Conservation (phyloP, 2,888 invertebrate genomes). For the Hipparchia semele region DNA sequence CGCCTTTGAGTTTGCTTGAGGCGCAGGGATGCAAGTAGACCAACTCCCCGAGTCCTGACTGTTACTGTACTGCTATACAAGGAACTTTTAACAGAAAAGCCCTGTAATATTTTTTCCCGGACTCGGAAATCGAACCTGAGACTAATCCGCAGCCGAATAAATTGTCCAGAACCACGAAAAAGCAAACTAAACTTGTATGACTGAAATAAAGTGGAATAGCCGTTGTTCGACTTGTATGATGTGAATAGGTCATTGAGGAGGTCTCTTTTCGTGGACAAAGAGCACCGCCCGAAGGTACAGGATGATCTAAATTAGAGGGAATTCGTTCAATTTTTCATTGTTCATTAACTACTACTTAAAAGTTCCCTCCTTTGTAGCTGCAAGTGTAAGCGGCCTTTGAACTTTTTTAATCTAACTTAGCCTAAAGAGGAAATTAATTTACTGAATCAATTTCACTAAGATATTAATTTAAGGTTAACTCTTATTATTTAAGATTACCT, state of each 20-base stretch:
- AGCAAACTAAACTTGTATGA: no score
- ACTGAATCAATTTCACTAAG: constrained; percentile 16
- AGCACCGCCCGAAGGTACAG: background rate
- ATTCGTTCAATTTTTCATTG: constrained; percentile 17
- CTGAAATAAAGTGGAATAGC: no score
- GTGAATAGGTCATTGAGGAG: background rate
- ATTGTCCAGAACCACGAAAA: no score
- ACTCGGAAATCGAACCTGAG: no score
- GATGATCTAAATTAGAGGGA: constrained; percentile 8
- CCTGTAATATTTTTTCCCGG: no score
- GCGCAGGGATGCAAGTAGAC: no score
- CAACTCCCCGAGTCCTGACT: no score
- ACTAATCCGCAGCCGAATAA: no score
- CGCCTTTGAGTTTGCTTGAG: no score
- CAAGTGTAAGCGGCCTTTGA: constrained; percentile 17
- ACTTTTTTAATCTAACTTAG: constrained; percentile 27
- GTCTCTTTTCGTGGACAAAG: background rate
- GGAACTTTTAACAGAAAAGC: no score
- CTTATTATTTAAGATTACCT: background rate
- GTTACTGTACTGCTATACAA: no score
- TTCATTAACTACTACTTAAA: constrained; percentile 14
- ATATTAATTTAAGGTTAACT: constrained; percentile 10
- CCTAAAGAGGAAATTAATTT: constrained; percentile 22
- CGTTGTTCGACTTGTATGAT: background rate
- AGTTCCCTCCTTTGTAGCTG: constrained; percentile 9